Evolutionary conservation across 2,888 invertebrate species (phyloP), one percentile per base, ranked within the genome.

Genomic region (Nemoura dubitans): DNA sequence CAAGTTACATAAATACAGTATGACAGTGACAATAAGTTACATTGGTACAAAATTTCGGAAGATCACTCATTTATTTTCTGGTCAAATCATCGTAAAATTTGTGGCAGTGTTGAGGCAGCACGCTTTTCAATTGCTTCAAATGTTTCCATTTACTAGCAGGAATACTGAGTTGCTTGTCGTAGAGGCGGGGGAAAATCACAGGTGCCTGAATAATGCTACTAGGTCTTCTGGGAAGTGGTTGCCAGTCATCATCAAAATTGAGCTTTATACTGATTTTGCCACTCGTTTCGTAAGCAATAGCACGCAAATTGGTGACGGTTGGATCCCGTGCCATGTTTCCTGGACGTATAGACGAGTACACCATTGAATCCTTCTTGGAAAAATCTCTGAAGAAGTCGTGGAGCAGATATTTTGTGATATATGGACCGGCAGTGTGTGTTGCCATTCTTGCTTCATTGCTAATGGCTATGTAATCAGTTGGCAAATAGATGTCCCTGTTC

Each of bases 401-500:
- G 21, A 7, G 6, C 21, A 76, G 76, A 21, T 76, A 76, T 76
- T 76, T 26, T 21, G 76, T 76, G 3, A 7, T 21, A 21, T 76
- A 76, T 3, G 6, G 76, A 7, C 76, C 76, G 5, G 5, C 76
- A 5, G 5, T 16, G 21, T 76, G 5, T 76, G 5, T 25, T 16
- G 21, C 5, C 21, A 5, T 76, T 21, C 88, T 82, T 21, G 89
- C 88, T 26, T 87, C 86, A 82, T 86, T 86, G 59, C 89, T 76
- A 88, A 16, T 90, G 87, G 85, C 76, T 6, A 76, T 27, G 76
- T 85, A 85, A 26, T 85, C 29, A n/a, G 59, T 43, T 3, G 76
- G 76, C 43, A 85, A 59, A 28, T 26, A n/a, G n/a, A 90, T 89
- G 86, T 89, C 89, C 42, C 88, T 90, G 82, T 90, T 89, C 89